Conservation (phyloP, 2,888 invertebrate species). For the Idaea dimidiata region DNA sequence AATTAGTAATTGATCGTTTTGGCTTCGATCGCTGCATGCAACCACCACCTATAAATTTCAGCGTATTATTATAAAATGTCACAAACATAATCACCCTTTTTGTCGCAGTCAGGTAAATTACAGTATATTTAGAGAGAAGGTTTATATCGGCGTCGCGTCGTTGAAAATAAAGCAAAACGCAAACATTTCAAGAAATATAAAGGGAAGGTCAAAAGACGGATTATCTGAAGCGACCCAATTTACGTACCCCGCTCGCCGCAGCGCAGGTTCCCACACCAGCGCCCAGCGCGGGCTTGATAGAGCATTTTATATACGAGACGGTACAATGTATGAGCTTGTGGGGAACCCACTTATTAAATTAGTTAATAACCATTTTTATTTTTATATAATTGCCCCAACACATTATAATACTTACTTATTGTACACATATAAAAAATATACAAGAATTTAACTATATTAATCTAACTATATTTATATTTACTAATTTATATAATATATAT, state of each 20-base stretch:
- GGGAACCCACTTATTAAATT: too few relatives aligned
- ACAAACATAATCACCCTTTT: not conserved
- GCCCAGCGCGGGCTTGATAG: conserved; percentile 28
- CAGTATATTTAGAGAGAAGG: not conserved
- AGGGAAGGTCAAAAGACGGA: conserved; percentile 36
- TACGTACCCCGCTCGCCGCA: conserved; percentile 29
- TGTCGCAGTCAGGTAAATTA: not conserved
- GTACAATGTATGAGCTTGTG: conserved; percentile 16
- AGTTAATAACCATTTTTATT: too few relatives aligned
- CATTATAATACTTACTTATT: too few relatives aligned
- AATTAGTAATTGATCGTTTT: too few relatives aligned
- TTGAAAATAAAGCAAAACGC: conserved; percentile 13
- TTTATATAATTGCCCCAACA: not conserved
- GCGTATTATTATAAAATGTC: not conserved
- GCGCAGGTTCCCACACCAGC: conserved; percentile 14
- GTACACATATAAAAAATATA: too few relatives aligned
- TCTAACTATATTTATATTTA: too few relatives aligned
- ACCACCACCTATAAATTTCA: too few relatives aligned
- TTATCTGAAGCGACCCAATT: conserved; percentile 40
- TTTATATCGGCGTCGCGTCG: not conserved
- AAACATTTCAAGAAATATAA: conserved; percentile 34
- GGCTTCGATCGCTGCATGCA: too few relatives aligned
- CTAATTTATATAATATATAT: too few relatives aligned
- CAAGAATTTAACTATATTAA: too few relatives aligned
- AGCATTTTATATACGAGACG: conserved; percentile 31